Conservation (phyloP, 2,113 vertebrate species). For the Crypturellus undulatus region DNA sequence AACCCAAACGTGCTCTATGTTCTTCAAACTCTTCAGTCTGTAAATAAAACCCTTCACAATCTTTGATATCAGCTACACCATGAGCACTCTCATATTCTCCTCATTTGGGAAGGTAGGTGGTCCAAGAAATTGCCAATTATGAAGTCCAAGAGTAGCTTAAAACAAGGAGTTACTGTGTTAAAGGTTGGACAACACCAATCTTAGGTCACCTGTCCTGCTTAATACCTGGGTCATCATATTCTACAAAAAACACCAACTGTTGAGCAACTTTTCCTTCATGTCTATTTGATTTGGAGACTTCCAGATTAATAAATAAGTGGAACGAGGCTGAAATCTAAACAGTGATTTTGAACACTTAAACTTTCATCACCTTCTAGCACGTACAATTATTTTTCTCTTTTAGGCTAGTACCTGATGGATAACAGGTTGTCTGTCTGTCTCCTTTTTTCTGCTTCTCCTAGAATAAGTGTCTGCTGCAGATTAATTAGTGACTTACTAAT, state of each 20-base stretch:
- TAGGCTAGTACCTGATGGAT: neutral
- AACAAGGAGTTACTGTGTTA: neutral
- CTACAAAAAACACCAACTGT: neutral
- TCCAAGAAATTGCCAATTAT: neutral
- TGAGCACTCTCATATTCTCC: neutral
- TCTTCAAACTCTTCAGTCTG: neutral
- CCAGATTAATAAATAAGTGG: neutral
- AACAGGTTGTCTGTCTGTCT: neutral
- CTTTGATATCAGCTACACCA: neutral
- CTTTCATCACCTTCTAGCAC: neutral
- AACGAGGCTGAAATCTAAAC: neutral
- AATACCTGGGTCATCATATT: neutral
- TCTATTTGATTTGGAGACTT: neutral
- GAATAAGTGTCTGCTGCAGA: conserved; percentile 29
- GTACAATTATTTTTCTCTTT: neutral
- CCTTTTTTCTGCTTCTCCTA: neutral
- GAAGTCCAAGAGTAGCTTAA: neutral
- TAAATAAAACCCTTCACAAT: neutral
- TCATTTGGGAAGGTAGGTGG: neutral
- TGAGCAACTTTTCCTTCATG: neutral
- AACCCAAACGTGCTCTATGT: neutral
- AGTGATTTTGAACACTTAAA: neutral
- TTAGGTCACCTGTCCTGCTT: neutral
- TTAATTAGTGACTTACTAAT: conserved; percentile 68
- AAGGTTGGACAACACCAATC: neutral